These are phyloP conservation scores for Mactra quadrangularis DNA, from an alignment of 1,140 invertebrate species.

Conservation along the genomic window DNA sequence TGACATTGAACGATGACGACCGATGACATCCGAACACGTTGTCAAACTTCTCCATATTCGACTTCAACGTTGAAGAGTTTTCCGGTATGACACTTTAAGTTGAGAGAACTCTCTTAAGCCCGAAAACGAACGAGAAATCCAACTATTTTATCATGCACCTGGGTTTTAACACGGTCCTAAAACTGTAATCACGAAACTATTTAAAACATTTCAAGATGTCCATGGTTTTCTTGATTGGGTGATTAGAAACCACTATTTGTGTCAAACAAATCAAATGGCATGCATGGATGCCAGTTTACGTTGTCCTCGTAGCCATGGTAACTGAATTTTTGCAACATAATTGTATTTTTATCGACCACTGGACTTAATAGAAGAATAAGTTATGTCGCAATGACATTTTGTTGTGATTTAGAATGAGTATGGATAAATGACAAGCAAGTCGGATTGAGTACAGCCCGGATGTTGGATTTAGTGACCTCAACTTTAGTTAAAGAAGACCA, in stretches of 20 bases:
- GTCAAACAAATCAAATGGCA: slow-evolving; percentile 5
- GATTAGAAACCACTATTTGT: slow-evolving; percentile 40
- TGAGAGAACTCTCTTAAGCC: slow-evolving; percentile 13
- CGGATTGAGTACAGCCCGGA: too few relatives aligned
- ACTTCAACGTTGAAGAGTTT: slow-evolving; percentile 15
- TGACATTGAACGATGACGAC: slow-evolving; percentile 28
- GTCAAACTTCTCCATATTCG: slow-evolving; percentile 14
- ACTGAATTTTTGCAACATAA: slow-evolving; percentile 19
- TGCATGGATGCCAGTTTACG: slow-evolving; percentile 47
- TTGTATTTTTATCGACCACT: too few relatives aligned
- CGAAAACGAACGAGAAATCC: slow-evolving; percentile 21
- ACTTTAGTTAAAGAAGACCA: too few relatives aligned
- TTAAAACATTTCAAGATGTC: slow-evolving; percentile 41
- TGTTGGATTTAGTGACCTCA: too few relatives aligned
- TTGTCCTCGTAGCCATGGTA: slow-evolving; percentile 35
- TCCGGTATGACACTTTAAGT: slow-evolving; percentile 15
- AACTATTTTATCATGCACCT: slow-evolving; percentile 50
- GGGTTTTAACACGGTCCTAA: slow-evolving; percentile 20
- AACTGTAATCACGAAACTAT: slow-evolving; percentile 51
- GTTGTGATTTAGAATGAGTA: too few relatives aligned
- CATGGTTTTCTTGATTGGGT: slow-evolving; percentile 19
- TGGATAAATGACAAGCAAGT: too few relatives aligned
- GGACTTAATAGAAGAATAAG: too few relatives aligned
- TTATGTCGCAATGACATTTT: too few relatives aligned
- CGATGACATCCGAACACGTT: slow-evolving; percentile 39